A percentile compares a stretch with the other conserved stretches of the same genome.
Evolutionary conservation across 2,888 invertebrate genomes (phyloP).

Genomic region (Agonopterix subpropinquella): DNA sequence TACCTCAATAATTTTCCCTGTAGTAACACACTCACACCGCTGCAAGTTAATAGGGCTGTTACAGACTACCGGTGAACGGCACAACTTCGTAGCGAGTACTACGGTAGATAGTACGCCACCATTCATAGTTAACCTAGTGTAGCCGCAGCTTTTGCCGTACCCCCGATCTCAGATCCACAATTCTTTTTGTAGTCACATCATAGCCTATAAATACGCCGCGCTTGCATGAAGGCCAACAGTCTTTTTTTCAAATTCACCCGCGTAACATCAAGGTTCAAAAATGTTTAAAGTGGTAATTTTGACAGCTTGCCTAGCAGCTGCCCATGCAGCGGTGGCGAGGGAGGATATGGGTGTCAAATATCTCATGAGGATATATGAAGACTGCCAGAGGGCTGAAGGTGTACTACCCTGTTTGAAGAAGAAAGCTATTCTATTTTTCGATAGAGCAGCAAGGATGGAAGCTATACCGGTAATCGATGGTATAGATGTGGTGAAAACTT

Average conservation of each 20-base stretch:
- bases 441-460: constrained; percentile 83
- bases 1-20: constrained; percentile 34
- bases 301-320: constrained; percentile 23
- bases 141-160: constrained; percentile 18
- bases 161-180: constrained; percentile 43
- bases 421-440: constrained; percentile 87
- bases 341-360: constrained; percentile 79
- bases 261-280: constrained; percentile 37
- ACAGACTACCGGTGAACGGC: constrained; percentile 13
- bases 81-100: constrained; percentile 5
- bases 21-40: constrained; percentile 36
- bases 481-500: constrained; percentile 77
- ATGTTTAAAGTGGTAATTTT: constrained; percentile 53
- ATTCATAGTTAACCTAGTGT: constrained; percentile 5
- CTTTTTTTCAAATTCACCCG: constrained; percentile 58
- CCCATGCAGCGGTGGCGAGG: constrained; percentile 30
- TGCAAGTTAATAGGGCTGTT: constrained; percentile 7
- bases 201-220: constrained; percentile 63
- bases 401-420: constrained; percentile 86
- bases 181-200: constrained; percentile 41
- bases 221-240: constrained; percentile 61
- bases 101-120: constrained; percentile 1
- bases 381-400: constrained; percentile 82
- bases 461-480: constrained; percentile 77
- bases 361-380: constrained; percentile 83